Conservation (phyloP, 2,113 vertebrate genomes). For the Poecilia latipinna region DNA sequence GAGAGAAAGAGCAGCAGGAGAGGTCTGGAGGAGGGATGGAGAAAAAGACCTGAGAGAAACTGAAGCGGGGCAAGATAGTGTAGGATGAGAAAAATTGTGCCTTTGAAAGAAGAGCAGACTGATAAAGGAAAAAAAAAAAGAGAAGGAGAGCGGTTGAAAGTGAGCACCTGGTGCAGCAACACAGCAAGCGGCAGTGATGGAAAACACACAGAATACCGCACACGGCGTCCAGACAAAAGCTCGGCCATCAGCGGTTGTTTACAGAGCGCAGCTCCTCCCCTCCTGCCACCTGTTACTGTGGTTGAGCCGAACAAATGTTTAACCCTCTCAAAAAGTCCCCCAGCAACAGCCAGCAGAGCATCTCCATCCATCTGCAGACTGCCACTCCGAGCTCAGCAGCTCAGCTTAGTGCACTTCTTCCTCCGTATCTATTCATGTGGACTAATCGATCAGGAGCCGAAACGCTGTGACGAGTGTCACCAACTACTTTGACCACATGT, state of each 20-base stretch:
- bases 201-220: constrained; percentile 43
- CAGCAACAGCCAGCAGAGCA: constrained; percentile 60
- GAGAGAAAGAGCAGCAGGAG: constrained; percentile 45
- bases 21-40: constrained; percentile 25
- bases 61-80: constrained; percentile 46
- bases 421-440: not conserved
- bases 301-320: constrained; percentile 71
- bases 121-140: constrained; percentile 42
- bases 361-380: constrained; percentile 31
- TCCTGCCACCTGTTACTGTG: constrained; percentile 76
- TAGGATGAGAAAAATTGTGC: constrained; percentile 56
- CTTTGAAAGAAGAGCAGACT: constrained; percentile 26
- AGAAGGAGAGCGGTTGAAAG: constrained; percentile 13
- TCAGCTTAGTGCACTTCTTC: constrained; percentile 1
- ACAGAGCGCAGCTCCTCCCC: constrained; percentile 67
- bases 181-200: constrained; percentile 5
- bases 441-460: constrained; percentile 11
- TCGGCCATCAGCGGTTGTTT: constrained; percentile 67
- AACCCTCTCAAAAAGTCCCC: constrained; percentile 70
- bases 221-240: constrained; percentile 67
- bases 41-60: constrained; percentile 62
- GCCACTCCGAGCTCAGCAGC: constrained; percentile 21
- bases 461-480: constrained; percentile 9
- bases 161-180: constrained; percentile 48
- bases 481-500: not conserved